Base-by-base conservation (phyloP, 1,140 invertebrate species). In the Psix sp. region DNA sequence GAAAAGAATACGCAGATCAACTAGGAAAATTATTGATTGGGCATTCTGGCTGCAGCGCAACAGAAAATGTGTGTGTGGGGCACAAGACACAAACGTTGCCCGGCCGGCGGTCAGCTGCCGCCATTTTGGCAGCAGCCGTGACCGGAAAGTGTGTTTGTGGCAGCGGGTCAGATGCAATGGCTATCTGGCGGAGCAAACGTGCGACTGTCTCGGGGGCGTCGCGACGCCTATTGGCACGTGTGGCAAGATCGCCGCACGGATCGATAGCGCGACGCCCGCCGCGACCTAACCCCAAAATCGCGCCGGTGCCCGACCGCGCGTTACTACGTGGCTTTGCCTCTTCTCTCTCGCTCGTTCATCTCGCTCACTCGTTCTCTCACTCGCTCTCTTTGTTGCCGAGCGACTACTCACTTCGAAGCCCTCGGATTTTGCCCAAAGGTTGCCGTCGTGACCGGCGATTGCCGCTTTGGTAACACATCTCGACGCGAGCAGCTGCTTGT, bases 401-500 rank as follows among this genome's bases (percentile, higher is more conserved):
- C 38, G 33, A 24, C 38, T 85, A 94, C 93, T 95, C 90, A 96
- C 95, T 89, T 96, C 94, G 87, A 96, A 96, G 85, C 92, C 93
- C 68, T 95, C 94, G 31, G 94, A 96, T 90, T 95, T 96, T 66
- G 95, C 95, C 96, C 96, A 98, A 82, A 97, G 90, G 89, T 94
- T 95, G 86, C 96, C 96, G 88, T 98, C 95, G 88, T 95, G 94
- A 87, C 95, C 95, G 84, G 94, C 95, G 86, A 97, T 98, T 76
- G 94, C 95, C 77, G 95, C 95, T 91, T 95, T 95, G 87, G 92
- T 94, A 78, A 96, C 94, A 92, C 94, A 96, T 88, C 92, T 93
- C 82, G 94, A 95, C 82, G 94, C 94, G 89, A 97, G 91, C 89
- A 97, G 93, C 90, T 98, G 95, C 91, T 96, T 97, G 90, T 97